These are phyloP conservation scores for Jordanella pulchra DNA, from an alignment of 2,797 vertebrate species.

Conservation along the genomic window DNA sequence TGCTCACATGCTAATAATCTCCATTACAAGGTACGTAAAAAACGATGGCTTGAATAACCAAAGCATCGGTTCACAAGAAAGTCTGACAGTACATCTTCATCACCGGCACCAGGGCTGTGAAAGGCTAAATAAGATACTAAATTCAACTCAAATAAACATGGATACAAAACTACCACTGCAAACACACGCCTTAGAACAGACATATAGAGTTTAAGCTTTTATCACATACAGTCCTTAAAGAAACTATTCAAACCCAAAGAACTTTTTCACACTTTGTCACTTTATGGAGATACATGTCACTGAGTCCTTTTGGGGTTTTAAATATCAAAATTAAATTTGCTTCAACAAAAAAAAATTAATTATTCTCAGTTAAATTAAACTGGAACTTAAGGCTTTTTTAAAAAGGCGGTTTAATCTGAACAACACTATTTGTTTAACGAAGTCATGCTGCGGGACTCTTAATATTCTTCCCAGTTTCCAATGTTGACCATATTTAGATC, in stretches of 20 bases:
- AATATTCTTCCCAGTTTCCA: neutral
- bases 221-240: neutral
- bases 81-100: conserved; percentile 28
- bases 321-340: too few species aligned
- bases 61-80: conserved; percentile 41
- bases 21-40: conserved; percentile 59
- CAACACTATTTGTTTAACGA: neutral
- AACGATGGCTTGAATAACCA: conserved; percentile 13
- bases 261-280: too few species aligned
- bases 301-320: neutral
- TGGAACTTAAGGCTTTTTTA: neutral
- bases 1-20: conserved; percentile 69
- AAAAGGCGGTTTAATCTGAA: neutral
- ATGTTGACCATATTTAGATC: neutral
- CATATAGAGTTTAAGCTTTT: neutral
- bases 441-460: neutral
- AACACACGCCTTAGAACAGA: conserved; percentile 2
- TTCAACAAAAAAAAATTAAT: too few species aligned
- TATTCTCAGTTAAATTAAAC: neutral
- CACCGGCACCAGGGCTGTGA: conserved; percentile 7
- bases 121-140: conserved; percentile 43
- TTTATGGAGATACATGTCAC: neutral
- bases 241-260: neutral
- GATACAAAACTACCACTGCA: conserved; percentile 7
- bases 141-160: conserved; percentile 39